phyloP scores from a whole-genome alignment of 2,797 vertebrate species.

The Neosilurus hyrtlii region DNA sequence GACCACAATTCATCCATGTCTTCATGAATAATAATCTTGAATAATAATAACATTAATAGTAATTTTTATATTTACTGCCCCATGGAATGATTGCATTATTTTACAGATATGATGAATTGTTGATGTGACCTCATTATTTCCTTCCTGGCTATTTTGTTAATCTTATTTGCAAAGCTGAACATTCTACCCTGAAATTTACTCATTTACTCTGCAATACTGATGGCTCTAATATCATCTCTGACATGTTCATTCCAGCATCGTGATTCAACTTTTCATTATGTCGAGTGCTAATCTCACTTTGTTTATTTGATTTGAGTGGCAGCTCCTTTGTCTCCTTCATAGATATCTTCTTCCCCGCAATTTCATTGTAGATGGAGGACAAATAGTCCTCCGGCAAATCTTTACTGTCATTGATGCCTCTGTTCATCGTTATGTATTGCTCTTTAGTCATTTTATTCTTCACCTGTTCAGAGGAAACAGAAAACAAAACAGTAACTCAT shows the following conservation, averaged over 20 bases:
- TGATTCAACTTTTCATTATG: background rate
- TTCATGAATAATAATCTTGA: background rate
- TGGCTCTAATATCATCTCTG: slow-evolving; percentile 25
- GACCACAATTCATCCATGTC: background rate
- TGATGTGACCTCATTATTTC: background rate
- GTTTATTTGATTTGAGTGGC: slow-evolving; percentile 85
- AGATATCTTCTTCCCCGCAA: slow-evolving; percentile 94
- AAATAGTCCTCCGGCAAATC: slow-evolving; percentile 96
- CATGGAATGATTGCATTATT: background rate
- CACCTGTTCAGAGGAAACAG: slow-evolving; percentile 72
- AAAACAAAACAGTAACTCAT: background rate
- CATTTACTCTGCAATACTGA: slow-evolving; percentile 25
- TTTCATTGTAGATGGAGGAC: slow-evolving; percentile 92
- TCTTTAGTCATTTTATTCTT: slow-evolving; percentile 99
- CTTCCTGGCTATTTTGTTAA: background rate
- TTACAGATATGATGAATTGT: background rate
- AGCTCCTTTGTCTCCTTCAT: slow-evolving; percentile 94
- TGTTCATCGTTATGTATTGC: slow-evolving; percentile 98
- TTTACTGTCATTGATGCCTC: slow-evolving; percentile 96
- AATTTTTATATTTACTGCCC: background rate
- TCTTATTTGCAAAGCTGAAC: background rate
- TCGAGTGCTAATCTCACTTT: slow-evolving; percentile 76
- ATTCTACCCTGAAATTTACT: background rate
- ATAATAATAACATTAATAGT: background rate
- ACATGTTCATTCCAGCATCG: background rate